Percentiles rank a stretch among this genome's conserved stretches.
Conservation (phyloP, 2,113 vertebrate genomes). For the Xiphorhynchus elegans region DNA sequence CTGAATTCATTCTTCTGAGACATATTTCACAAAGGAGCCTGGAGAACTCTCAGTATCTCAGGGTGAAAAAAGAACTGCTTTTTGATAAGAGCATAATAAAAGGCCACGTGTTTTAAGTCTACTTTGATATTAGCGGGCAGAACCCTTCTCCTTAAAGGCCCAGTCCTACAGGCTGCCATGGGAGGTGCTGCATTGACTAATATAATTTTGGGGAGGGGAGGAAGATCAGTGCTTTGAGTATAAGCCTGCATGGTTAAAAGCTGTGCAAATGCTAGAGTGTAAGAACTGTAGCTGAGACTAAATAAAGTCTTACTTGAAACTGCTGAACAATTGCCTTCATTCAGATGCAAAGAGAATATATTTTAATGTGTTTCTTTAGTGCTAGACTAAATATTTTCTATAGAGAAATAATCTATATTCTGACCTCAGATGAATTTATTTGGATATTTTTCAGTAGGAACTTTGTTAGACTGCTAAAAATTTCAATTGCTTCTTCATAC, state of each 20-base stretch:
- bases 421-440: neutral
- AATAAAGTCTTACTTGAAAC: constrained; percentile 11
- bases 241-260: neutral
- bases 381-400: neutral
- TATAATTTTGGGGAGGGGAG: neutral
- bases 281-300: neutral
- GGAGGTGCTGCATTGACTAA: neutral
- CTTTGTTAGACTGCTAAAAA: neutral
- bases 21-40: neutral
- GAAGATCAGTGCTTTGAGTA: neutral
- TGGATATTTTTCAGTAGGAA: neutral
- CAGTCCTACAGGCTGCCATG: neutral
- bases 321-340: neutral
- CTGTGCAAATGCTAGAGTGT: neutral
- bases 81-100: neutral
- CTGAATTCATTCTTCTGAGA: constrained; percentile 8
- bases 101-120: neutral
- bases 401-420: neutral
- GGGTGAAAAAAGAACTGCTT: neutral
- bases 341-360: neutral
- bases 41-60: neutral
- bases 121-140: neutral
- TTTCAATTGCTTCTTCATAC: neutral
- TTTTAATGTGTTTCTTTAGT: neutral
- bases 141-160: neutral